phyloP scores from a whole-genome alignment of 2,113 vertebrate species.

The Megaleporinus macrocephalus region DNA sequence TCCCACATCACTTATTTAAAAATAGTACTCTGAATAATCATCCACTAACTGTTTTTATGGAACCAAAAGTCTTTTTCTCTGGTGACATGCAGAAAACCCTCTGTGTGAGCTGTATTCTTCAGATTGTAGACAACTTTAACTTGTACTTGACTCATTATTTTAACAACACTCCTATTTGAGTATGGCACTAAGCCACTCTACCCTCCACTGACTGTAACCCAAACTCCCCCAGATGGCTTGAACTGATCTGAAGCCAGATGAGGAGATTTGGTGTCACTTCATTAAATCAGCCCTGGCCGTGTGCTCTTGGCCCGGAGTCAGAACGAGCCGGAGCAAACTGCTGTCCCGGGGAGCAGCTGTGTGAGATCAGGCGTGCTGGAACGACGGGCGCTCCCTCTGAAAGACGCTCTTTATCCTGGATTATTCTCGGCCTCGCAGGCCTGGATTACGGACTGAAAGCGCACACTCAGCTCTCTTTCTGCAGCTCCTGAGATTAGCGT shows the following conservation, averaged over 20 bases:
- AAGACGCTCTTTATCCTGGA: slow-evolving; percentile 35
- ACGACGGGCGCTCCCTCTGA: background rate
- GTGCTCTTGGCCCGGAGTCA: slow-evolving; percentile 36
- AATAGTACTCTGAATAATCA: no score
- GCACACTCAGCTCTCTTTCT: slow-evolving; percentile 35
- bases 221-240: slow-evolving; percentile 43
- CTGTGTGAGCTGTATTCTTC: background rate
- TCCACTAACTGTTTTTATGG: no score
- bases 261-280: slow-evolving; percentile 44
- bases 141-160: background rate
- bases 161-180: background rate
- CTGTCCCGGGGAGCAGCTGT: slow-evolving; percentile 39
- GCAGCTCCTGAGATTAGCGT: slow-evolving; percentile 2
- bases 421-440: slow-evolving; percentile 14
- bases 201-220: slow-evolving; percentile 21
- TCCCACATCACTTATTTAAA: no score
- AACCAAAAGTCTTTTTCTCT: no score
- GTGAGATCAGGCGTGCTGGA: slow-evolving; percentile 35
- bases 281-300: slow-evolving; percentile 42
- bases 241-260: slow-evolving; percentile 47
- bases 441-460: slow-evolving; percentile 31
- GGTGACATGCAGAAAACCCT: no score
- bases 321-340: slow-evolving; percentile 12
- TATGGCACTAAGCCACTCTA: background rate
- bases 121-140: no score